phyloP scores from a whole-genome alignment of 2,113 vertebrate genomes.

The Dipodomys ordii region DNA sequence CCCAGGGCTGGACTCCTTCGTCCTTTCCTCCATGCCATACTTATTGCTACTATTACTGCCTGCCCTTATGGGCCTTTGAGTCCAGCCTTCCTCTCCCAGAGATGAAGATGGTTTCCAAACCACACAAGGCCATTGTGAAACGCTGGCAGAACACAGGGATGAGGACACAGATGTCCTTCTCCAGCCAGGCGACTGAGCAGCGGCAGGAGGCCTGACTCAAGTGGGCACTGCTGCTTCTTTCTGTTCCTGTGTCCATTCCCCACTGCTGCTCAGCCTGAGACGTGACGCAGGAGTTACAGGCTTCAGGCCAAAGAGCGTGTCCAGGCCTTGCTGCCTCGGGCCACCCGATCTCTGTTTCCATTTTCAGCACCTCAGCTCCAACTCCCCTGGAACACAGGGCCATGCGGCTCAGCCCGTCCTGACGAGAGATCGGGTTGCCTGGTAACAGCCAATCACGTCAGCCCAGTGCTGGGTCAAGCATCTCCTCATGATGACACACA shows the following conservation, averaged over 20 bases:
- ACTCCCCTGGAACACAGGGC: neutral
- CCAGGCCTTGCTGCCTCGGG: neutral
- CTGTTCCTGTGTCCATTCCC: neutral
- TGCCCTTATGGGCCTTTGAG: neutral
- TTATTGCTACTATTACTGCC: neutral
- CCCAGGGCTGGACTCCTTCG: neutral
- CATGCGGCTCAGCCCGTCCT: conserved; percentile 13
- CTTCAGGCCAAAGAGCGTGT: neutral
- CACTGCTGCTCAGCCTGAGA: neutral
- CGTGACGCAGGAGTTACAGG: neutral
- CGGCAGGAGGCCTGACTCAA: neutral
- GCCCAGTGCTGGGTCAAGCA: conserved; percentile 65
- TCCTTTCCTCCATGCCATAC: neutral
- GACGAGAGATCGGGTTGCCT: conserved; percentile 58
- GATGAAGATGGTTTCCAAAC: neutral
- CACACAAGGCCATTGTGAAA: neutral
- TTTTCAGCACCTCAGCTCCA: conserved; percentile 38
- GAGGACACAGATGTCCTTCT: neutral
- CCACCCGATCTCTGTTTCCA: conserved; percentile 7
- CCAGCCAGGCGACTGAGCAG: neutral
- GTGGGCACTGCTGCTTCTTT: neutral
- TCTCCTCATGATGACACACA: neutral
- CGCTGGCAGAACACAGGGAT: neutral
- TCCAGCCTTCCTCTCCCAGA: neutral
- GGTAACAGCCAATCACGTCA: conserved; percentile 74